Conservation (phyloP, 2,888 invertebrate genomes). For the Coenonympha glycerion region DNA sequence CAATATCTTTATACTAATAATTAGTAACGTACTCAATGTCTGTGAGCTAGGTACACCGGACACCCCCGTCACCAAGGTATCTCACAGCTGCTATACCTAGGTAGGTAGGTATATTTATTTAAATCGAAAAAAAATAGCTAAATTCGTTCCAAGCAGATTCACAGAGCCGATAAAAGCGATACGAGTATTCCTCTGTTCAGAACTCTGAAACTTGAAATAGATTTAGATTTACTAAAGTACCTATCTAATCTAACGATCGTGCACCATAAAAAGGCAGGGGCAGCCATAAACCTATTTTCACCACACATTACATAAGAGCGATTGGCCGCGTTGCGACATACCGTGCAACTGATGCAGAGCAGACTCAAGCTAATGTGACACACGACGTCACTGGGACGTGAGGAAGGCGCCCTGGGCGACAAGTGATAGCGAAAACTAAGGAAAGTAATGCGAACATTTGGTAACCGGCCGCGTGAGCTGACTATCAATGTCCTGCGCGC, state of each 20-base stretch:
- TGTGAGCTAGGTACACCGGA: too few relatives aligned
- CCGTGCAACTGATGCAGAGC: background rate
- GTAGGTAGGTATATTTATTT: too few relatives aligned
- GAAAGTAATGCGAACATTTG: constrained; percentile 67
- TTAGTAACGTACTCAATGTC: too few relatives aligned
- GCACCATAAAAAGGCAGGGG: background rate
- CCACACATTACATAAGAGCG: background rate
- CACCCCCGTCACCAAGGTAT: too few relatives aligned
- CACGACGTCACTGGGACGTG: too few relatives aligned
- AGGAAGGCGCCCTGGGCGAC: background rate
- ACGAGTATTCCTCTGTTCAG: too few relatives aligned
- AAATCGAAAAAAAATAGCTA: too few relatives aligned
- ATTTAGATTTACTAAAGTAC: background rate
- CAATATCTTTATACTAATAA: too few relatives aligned
- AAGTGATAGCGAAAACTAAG: constrained; percentile 55
- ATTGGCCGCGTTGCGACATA: constrained; percentile 4
- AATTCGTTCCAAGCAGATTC: too few relatives aligned
- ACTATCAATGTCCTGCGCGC: constrained; percentile 40
- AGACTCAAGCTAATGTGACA: background rate
- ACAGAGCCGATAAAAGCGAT: too few relatives aligned
- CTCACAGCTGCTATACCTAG: too few relatives aligned
- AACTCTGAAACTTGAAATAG: background rate
- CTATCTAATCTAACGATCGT: too few relatives aligned
- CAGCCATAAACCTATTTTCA: constrained; percentile 2
- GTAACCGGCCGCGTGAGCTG: constrained; percentile 44